These are phyloP conservation scores for Threskiornis aethiopicus DNA, from an alignment of 2,797 vertebrate genomes.

Conservation along the genomic window DNA sequence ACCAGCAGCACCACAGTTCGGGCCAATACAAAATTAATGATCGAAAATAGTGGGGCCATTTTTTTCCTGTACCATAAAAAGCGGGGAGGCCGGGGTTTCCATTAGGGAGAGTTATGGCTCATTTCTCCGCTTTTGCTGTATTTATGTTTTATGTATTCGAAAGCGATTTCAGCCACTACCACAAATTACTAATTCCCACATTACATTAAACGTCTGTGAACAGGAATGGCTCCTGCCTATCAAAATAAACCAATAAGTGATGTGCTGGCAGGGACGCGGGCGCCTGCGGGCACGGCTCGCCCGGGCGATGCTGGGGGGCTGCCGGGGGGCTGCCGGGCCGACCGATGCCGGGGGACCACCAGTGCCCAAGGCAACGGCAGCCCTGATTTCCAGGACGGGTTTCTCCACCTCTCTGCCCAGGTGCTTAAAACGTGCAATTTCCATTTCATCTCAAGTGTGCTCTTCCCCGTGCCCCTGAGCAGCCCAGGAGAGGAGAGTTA, in stretches of 20 bases:
- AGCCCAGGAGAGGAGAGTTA: not conserved
- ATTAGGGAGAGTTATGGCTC: conserved; percentile 71
- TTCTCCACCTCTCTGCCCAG: not conserved
- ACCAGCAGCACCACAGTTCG: conserved; percentile 40
- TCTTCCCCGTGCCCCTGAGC: not conserved
- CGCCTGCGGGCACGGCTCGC: rapidly evolving
- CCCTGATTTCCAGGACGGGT: not conserved
- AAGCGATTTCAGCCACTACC: conserved; percentile 56
- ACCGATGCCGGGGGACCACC: not conserved
- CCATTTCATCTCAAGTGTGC: not conserved
- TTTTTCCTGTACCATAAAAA: conserved; percentile 30
- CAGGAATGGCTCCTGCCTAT: conserved; percentile 37
- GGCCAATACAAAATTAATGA: conserved; percentile 68
- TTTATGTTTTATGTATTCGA: conserved; percentile 69
- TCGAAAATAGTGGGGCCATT: conserved; percentile 51
- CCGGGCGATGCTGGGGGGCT: not conserved
- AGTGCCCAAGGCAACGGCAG: not conserved
- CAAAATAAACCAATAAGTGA: not conserved
- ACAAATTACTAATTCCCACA: conserved; percentile 51
- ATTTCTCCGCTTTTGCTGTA: conserved; percentile 56
- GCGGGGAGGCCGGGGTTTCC: conserved; percentile 8
- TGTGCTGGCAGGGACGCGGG: not conserved
- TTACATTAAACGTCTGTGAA: conserved; percentile 13
- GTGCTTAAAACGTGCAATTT: not conserved
- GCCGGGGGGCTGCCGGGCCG: not conserved